Percentiles rank a stretch among this genome's conserved stretches.
Conservation (phyloP, 2,888 invertebrate genomes). For the Apamea anceps region DNA sequence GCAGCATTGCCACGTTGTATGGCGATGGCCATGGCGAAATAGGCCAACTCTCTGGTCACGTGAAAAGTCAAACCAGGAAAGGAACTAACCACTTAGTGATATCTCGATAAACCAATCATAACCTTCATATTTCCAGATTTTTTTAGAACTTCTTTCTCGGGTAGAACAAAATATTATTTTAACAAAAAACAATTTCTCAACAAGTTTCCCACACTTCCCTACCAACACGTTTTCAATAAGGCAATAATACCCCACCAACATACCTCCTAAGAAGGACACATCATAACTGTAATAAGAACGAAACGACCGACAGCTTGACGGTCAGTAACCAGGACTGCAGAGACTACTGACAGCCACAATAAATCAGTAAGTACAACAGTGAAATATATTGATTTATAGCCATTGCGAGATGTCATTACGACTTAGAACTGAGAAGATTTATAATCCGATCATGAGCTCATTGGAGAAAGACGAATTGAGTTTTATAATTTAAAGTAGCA, state of each 20-base stretch:
- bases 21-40: no score
- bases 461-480: not conserved
- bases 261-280: not conserved
- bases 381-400: conserved; percentile 35
- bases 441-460: conserved; percentile 3
- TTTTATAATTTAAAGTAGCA: not conserved
- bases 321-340: not conserved
- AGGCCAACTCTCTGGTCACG: no score
- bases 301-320: not conserved
- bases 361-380: conserved; percentile 26
- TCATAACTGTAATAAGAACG: conserved; percentile 16
- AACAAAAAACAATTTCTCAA: not conserved
- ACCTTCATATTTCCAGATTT: not conserved
- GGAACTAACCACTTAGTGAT: no score
- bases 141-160: not conserved
- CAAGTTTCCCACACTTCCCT: not conserved
- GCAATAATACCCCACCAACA: not conserved
- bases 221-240: not conserved
- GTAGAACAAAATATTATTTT: not conserved
- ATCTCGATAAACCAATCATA: not conserved
- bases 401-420: not conserved
- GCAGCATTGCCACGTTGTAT: no score
- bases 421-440: conserved; percentile 16
- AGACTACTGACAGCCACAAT: conserved; percentile 20
- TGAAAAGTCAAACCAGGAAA: no score